These are phyloP conservation scores for Lacanobia wlatinum DNA, from an alignment of 2,888 invertebrate genomes.

Conservation along the genomic window DNA sequence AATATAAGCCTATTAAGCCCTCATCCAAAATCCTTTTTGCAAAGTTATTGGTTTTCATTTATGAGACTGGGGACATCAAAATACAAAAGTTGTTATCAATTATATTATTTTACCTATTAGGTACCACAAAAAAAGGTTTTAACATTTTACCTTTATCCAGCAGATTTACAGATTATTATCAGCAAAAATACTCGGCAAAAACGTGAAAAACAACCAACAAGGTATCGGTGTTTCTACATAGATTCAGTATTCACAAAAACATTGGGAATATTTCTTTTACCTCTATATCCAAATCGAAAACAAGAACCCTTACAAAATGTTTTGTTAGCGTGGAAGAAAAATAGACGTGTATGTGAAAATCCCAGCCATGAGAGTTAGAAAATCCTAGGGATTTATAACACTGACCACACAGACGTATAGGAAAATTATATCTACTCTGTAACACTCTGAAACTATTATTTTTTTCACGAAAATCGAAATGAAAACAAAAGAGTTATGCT, in stretches of 20 bases:
- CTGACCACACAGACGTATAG: background rate
- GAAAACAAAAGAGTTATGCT: no score
- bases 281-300: constrained; percentile 8
- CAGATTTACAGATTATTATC: background rate
- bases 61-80: no score
- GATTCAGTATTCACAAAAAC: background rate
- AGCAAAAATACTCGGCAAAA: background rate
- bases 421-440: background rate
- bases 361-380: constrained; percentile 38
- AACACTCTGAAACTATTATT: no score
- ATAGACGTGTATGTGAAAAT: constrained; percentile 36
- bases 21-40: no score
- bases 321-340: constrained; percentile 16
- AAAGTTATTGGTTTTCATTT: no score
- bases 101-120: no score
- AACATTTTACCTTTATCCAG: background rate
- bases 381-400: constrained; percentile 53
- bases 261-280: background rate
- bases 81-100: no score
- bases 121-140: background rate
- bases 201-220: background rate
- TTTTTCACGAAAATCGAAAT: no score
- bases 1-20: no score
- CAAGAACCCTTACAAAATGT: constrained; percentile 2
- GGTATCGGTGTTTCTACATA: background rate